Conservation (phyloP, 2,888 invertebrate genomes). For the Laspeyria flexula region DNA sequence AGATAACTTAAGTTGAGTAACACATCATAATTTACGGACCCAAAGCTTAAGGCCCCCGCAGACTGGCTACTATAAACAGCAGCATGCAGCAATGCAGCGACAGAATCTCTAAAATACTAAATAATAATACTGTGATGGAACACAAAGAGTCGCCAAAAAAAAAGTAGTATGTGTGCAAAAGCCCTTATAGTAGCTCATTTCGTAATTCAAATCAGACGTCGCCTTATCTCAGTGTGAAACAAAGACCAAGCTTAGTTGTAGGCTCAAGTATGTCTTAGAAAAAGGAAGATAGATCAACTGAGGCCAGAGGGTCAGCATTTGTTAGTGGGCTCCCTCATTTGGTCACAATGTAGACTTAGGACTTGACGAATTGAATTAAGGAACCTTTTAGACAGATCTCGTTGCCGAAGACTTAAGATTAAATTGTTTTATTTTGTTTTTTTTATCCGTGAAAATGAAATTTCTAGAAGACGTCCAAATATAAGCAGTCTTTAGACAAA, state of each 20-base stretch:
- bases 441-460: no score
- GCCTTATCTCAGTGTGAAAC: conserved; percentile 57
- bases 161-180: no score
- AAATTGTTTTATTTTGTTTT: background rate
- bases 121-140: no score
- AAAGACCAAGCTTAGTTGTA: conserved; percentile 49
- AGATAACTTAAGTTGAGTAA: no score
- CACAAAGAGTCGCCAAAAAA: no score
- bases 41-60: no score
- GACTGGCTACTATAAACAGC: no score
- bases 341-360: conserved; percentile 45
- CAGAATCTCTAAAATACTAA: no score
- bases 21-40: no score
- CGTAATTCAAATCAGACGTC: conserved; percentile 69
- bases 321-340: conserved; percentile 43
- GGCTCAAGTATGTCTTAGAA: conserved; percentile 38
- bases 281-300: conserved; percentile 41
- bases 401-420: conserved; percentile 9
- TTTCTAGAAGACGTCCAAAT: no score
- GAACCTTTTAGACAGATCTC: conserved; percentile 27
- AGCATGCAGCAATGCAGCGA: no score
- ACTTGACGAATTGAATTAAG: conserved; percentile 49
- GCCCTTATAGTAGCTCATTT: conserved; percentile 53
- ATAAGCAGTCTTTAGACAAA: no score
- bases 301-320: conserved; percentile 49